phyloP scores from a whole-genome alignment of 2,888 invertebrate genomes.

The Congeria kusceri region DNA sequence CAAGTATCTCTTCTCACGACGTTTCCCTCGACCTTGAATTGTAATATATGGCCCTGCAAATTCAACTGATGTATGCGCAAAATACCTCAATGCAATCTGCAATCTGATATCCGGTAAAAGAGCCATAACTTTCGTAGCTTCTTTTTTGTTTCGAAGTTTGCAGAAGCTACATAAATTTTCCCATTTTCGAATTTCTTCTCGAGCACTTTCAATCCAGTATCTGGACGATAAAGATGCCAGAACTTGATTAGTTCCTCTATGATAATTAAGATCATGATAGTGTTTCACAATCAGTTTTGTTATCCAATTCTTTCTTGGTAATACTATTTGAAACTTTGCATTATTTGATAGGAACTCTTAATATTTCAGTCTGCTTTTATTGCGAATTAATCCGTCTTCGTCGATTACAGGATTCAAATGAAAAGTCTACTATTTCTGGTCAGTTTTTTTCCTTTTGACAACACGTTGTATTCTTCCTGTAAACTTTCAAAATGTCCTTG shows the following conservation, averaged over 20 bases:
- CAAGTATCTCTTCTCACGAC: slow-evolving; percentile 1
- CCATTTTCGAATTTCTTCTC: slow-evolving; percentile 17
- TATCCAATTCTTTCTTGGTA: not conserved
- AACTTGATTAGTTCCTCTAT: not conserved
- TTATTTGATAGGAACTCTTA: not conserved
- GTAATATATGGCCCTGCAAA: slow-evolving; percentile 33
- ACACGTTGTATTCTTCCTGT: too few relatives aligned
- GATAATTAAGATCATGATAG: not conserved
- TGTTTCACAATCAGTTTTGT: not conserved
- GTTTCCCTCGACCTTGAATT: slow-evolving; percentile 30
- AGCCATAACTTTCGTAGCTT: slow-evolving; percentile 23
- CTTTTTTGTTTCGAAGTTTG: slow-evolving; percentile 3
- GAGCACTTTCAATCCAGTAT: slow-evolving; percentile 5
- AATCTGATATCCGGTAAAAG: slow-evolving; percentile 23
- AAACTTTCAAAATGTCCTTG: too few relatives aligned
- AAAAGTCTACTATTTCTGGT: not conserved
- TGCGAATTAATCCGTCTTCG: not conserved
- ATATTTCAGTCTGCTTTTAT: not conserved
- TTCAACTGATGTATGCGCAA: slow-evolving; percentile 12
- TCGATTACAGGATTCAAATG: not conserved
- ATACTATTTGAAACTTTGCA: not conserved
- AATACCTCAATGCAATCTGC: slow-evolving; percentile 9
- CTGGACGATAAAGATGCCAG: not conserved
- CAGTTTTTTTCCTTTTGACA: not conserved
- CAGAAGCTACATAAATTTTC: slow-evolving; percentile 23